Evolutionary conservation across 2,888 invertebrate species (phyloP), one percentile per base, ranked within the genome.

Genomic region (Choreutis nemorana): DNA sequence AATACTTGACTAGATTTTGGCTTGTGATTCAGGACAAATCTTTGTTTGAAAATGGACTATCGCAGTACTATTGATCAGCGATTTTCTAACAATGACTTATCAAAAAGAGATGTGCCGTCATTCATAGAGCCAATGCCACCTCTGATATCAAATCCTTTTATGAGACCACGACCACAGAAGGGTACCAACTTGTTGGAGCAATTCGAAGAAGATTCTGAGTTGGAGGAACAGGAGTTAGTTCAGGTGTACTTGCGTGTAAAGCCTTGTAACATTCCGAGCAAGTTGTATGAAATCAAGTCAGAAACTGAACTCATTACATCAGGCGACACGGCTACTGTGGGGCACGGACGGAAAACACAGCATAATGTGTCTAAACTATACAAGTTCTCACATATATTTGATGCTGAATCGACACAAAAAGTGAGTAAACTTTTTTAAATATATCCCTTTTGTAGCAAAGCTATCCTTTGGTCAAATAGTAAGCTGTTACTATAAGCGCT

Each of bases 161-260:
- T 73, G 73, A 55, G 78, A 36, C 75, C 77, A 11, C 59, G 59
- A 10, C 78, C 75, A 3, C 58, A 66, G 28, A 71, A 70, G 30
- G 73, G 67, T 3, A 73, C 59, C 4, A 78, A 77, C 37, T 49
- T 79, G 29, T 36, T 72, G 41, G 64, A 73, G 24, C 44, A 60
- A 22, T 73, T 75, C 39, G 70, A 78, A 36, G 62, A 68, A 22
- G 64, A 70, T 35, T 63, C 66, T 0, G 67, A 64, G 16, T 43
- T 44, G 26, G 72, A 71, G 2, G 72, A 67, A 30, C 55, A 64
- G 0, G 78, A 77, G 28, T 46, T 66, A 30, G 64, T 83, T 3
- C 75, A 81, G 45, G 83, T 83, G 6, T 83, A 80, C 37, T 50
- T 84, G 24, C 63, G 83, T 28, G 43, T 84, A 31, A 82, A 82